Percentiles rank a stretch among this genome's conserved stretches.
phyloP scores from a whole-genome alignment of 2,113 vertebrate genomes.

The Desmodus rotundus region DNA sequence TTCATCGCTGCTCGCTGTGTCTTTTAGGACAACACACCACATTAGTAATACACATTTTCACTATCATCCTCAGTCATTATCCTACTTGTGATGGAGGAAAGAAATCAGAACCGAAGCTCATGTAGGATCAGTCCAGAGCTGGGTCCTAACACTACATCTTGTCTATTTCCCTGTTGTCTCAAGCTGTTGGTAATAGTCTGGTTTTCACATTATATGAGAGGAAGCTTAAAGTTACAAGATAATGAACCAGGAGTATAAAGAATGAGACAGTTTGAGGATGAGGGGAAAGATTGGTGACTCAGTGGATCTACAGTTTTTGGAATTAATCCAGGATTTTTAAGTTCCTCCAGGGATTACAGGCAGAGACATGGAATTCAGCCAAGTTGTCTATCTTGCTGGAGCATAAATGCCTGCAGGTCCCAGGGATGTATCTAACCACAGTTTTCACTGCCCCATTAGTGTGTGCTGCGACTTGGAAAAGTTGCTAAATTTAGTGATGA shows the following conservation, averaged over 20 bases:
- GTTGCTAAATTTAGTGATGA: neutral
- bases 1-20: neutral
- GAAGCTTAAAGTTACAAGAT: neutral
- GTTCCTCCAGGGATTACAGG: neutral
- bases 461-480: neutral
- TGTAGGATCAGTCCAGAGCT: neutral
- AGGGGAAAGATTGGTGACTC: neutral
- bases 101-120: neutral
- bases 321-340: slow-evolving; percentile 1
- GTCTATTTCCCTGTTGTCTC: neutral
- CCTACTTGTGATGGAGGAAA: neutral
- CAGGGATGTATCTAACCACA: neutral
- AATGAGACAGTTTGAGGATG: neutral
- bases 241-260: neutral
- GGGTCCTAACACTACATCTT: neutral
- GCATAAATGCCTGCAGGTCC: neutral
- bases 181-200: neutral
- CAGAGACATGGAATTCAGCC: neutral
- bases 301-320: neutral
- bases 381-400: neutral
- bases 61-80: neutral
- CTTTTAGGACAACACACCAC: neutral
- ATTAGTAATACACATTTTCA: neutral
- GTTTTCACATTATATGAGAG: neutral
- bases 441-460: neutral